Evolutionary conservation across 2,113 vertebrate species (phyloP).

Genomic region (Puntigrus tetrazona): DNA sequence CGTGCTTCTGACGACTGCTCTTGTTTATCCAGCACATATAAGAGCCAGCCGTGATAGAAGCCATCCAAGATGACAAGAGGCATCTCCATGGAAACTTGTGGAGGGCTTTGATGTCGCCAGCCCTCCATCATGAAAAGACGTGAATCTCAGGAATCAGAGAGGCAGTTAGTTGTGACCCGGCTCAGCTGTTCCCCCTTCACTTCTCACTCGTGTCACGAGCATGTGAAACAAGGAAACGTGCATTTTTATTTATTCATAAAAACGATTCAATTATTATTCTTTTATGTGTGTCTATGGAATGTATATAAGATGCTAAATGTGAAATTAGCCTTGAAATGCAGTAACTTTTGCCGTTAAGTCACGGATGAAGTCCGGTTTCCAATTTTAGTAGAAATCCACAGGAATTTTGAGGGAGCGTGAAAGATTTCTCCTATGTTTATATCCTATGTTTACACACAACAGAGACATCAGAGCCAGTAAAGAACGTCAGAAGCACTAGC

Average conservation of each 20-base stretch:
- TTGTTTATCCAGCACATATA: background rate
- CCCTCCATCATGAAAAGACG: constrained; percentile 22
- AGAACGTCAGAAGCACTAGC: too few species aligned
- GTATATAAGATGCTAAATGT: background rate
- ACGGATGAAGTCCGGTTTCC: background rate
- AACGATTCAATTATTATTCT: background rate
- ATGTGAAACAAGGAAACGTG: too few species aligned
- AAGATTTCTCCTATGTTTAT: too few species aligned
- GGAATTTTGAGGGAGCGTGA: background rate
- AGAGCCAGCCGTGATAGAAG: background rate
- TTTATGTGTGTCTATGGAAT: background rate
- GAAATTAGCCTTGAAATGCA: background rate
- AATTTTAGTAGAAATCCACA: background rate
- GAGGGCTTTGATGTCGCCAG: constrained; percentile 26
- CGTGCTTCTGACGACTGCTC: background rate
- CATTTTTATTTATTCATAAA: too few species aligned
- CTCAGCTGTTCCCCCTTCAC: background rate
- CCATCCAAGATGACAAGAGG: constrained; percentile 23
- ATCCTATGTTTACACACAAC: too few species aligned
- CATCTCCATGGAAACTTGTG: constrained; percentile 39
- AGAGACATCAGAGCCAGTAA: too few species aligned
- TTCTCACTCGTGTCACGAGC: too few species aligned
- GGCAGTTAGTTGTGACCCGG: constrained; percentile 35
- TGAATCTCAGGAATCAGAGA: constrained; percentile 14
- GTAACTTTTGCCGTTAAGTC: background rate